A percentile compares a stretch with the other conserved stretches of the same genome.
Evolutionary conservation across 2,113 vertebrate genomes (phyloP).

Genomic region (Gymnogyps californianus): DNA sequence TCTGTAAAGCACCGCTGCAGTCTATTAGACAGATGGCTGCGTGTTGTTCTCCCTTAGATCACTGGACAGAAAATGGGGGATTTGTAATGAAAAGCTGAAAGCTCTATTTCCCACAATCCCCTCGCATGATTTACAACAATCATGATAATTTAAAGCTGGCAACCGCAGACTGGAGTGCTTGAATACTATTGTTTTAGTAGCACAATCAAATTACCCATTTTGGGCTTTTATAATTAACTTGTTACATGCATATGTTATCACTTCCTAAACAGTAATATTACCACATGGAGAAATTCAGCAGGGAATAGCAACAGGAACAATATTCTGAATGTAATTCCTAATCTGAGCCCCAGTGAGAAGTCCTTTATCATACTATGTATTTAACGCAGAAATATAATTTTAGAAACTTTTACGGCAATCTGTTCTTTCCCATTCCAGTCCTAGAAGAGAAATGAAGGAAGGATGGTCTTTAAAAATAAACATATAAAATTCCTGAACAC

Average conservation of each 20-base stretch:
- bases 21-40: not conserved
- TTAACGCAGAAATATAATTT: not conserved
- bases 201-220: not conserved
- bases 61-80: not conserved
- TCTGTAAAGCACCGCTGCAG: not conserved
- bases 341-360: not conserved
- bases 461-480: not conserved
- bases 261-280: slow-evolving; percentile 7
- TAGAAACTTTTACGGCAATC: not conserved
- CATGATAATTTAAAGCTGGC: not conserved
- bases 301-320: not conserved
- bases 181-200: not conserved
- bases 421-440: not conserved
- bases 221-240: slow-evolving; percentile 9
- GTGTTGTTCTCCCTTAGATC: not conserved
- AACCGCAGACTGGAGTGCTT: not conserved
- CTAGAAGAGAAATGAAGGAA: not conserved
- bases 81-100: slow-evolving; percentile 11
- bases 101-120: not conserved
- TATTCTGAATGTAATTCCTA: not conserved
- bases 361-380: not conserved
- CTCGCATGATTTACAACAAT: not conserved
- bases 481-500: slow-evolving; percentile 2
- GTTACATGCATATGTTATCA: slow-evolving; percentile 21
- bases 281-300: not conserved